Evolutionary conservation across 2,113 vertebrate genomes (phyloP).

Genomic region (Zapus hudsonius): DNA sequence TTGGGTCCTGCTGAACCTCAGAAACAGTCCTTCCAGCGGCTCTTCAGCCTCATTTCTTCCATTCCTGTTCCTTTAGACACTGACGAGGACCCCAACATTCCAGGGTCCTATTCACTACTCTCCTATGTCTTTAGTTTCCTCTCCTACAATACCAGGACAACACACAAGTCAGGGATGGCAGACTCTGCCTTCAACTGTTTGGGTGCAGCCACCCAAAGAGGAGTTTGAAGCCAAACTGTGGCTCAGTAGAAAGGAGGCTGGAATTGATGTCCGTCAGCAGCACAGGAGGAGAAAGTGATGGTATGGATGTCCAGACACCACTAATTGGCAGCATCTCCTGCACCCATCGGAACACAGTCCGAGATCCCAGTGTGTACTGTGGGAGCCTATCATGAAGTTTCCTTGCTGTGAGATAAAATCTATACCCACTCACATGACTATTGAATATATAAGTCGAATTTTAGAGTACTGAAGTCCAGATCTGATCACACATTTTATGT

Average conservation of each 20-base stretch:
- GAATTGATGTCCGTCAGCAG: conserved; percentile 1
- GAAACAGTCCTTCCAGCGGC: neutral
- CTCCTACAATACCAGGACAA: neutral
- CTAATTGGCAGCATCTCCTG: neutral
- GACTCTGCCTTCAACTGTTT: neutral
- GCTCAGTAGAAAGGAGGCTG: neutral
- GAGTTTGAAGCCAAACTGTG: neutral
- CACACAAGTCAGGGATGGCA: neutral
- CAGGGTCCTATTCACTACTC: neutral
- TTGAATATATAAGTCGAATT: no score
- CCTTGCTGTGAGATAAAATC: neutral
- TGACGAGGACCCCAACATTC: neutral
- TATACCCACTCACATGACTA: neutral
- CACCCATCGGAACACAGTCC: neutral
- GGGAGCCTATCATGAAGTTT: neutral
- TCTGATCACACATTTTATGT: neutral
- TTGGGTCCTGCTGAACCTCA: neutral
- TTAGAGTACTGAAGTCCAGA: neutral
- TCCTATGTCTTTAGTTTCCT: neutral
- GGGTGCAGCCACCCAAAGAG: neutral
- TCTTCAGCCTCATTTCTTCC: neutral
- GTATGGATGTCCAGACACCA: neutral
- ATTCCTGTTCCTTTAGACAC: neutral
- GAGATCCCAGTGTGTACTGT: neutral
- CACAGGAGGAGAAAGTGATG: neutral